Evolutionary conservation across 2,113 vertebrate genomes (phyloP), one percentile per base, ranked within the genome.

Genomic region (Hemiprocne comata): DNA sequence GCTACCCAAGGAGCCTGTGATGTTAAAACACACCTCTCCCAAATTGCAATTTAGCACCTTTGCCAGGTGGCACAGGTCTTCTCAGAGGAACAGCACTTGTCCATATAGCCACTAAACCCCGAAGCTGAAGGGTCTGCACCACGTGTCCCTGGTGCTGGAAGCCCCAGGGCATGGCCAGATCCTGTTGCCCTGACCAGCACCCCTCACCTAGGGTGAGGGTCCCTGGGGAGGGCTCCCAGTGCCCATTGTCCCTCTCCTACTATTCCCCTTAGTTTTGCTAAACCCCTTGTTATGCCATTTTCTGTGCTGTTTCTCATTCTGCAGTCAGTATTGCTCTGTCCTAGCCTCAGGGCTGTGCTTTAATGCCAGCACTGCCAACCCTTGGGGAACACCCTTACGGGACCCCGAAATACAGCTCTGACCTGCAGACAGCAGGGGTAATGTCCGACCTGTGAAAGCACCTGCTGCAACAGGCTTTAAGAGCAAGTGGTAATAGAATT

Each of bases 141-240:
- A 1, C 48, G 18, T 0, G 0, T n/a, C 44, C 42, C 57, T 4
- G 33, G 23, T 38, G 57, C 28, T 1, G 0, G 50, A 8, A 62
- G 42, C 26, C 40, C 1, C 0, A 31, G 31, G 58, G 28, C 58
- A 73, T 1, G 3, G n/a, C 73, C 46, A 19, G 65, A 29, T 33
- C 65, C 58, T 33, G n/a, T 53, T 44, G 69, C 6, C 82, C 65
- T 7, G 16, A n/a, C 6, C 36, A 21, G 48, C 15, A 4, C 31
- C 29, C 28, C 62, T 5, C 4, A 53, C 15, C 46, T 7, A 1
- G 0, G 11, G 15, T 25, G 29, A 15, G 24, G 7, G 12, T 31
- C 14, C 40, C 40, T 14, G 14, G 40, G 40, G 20, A 66, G 13
- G 18, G 57, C 48, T 86, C 36, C 42, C 4, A 2, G 28, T 55